Base-by-base conservation (phyloP, 2,888 invertebrate species). In the Acheta domesticus region DNA sequence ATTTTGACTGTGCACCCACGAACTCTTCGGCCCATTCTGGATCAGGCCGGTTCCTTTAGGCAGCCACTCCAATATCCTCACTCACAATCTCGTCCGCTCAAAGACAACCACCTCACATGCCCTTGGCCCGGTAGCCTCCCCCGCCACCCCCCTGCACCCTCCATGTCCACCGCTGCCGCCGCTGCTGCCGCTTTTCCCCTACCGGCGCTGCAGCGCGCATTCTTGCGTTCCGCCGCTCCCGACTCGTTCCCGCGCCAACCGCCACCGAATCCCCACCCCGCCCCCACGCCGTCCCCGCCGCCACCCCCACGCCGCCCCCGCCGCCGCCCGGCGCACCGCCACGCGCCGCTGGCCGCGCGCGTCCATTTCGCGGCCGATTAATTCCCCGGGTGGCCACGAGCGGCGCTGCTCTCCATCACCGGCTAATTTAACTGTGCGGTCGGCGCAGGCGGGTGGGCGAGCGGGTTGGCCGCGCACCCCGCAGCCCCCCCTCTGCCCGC, bases 391-490 rank as follows among this genome's bases (percentile, higher is more conserved):
- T n/a, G 62, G 12, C 11, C 62, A 62, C 62, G 62, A n/a, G 62
- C 62, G n/a, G 62, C 62, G 62, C 62, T 62, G 62, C 62, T 62
- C 62, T 62, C 62, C 62, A 62, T 62, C 62, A 62, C 62, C 62
- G 16, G 62, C 62, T 62, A 62, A 62, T 62, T 62, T 62, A 62
- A 62, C 62, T 62, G 62, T 62, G 62, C 62, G 62, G 62, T 62
- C 62, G 62, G 62, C 62, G 62, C 62, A n/a, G 62, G 62, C 62
- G 62, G 62, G 16, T n/a, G 62, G 62, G 62, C 62, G n/a, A n/a
- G 62, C 62, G n/a, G 62, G 16, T 62, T 16, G 62, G 62, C 62
- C 62, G n/a, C 62, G 16, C 62, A 4, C n/a, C 8, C 62, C 62
- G 16, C 62, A 62, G 16, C 62, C 62, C n/a, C n/a, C n/a, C n/a